Base-by-base conservation (phyloP, 2,113 vertebrate genomes). In the Prochilodus magdalenae region DNA sequence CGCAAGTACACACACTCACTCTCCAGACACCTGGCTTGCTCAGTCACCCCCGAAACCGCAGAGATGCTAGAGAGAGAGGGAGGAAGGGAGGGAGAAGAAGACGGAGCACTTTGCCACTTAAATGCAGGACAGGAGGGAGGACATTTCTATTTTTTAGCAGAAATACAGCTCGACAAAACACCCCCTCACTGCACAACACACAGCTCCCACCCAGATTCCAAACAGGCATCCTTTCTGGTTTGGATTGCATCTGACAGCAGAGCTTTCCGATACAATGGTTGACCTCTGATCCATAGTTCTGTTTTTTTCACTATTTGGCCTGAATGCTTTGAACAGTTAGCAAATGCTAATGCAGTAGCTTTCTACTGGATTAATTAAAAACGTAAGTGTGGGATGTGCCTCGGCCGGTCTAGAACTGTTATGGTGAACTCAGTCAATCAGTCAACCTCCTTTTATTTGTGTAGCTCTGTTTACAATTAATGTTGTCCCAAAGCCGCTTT, bases 1-100 rank as follows among this genome's bases (percentile, higher is more conserved):
- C 80, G 73, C 63, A 4, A 7, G 18, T 3, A n/a, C 8, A 49
- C 33, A 49, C 67, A 30, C 29, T 33, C n/a, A n/a, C n/a, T 70
- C 75, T 82, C 53, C 71, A 79, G 84, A 44, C 59, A 79, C 76
- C 80, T 75, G 80, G 60, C 75, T 85, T 63, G 55, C 59, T 73
- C 79, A 81, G 84, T 85, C 84, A 85, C 69, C 69, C 79, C 80
- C 82, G 80, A 82, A 82, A 80, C 57, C 65, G 22, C 70, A 63
- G 63, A 79, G 47, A 75, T 82, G 60, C 36, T 29, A 57, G 24
- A 62, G 26, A 27, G 71, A 24, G 29, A 36, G 69, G 7, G 36
- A 14, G 4, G 51, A 33, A 36, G 53, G 16, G 22, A 78, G 20
- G 14, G 53, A 55, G 36, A 20, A 47, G 53, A 60, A 62, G 80